Conservation (phyloP, 2,113 vertebrate species). For the Geococcyx californianus region DNA sequence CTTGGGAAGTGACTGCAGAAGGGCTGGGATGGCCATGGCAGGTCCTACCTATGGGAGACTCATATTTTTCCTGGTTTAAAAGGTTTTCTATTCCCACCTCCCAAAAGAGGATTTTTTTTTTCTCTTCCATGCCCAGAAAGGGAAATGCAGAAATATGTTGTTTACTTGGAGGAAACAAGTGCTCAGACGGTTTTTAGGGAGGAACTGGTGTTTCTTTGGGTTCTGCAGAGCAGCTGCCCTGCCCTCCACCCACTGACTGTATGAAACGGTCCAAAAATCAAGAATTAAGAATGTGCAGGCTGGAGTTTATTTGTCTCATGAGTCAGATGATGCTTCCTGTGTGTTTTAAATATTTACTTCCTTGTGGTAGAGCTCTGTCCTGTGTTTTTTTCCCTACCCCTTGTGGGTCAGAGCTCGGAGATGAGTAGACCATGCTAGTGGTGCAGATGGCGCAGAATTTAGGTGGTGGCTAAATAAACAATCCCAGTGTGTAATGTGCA, state of each 20-base stretch:
- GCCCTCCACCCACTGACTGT: neutral
- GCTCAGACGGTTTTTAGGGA: neutral
- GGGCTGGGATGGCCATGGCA: neutral
- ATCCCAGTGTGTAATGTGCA: neutral
- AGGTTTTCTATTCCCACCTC: neutral
- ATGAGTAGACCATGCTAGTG: neutral
- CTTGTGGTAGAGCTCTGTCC: neutral
- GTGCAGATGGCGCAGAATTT: slow-evolving; percentile 2
- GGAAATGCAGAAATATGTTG: neutral
- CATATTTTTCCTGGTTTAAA: neutral
- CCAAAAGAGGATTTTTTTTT: neutral
- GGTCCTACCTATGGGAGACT: neutral
- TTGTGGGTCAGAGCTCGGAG: neutral
- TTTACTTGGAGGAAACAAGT: neutral
- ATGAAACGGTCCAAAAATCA: neutral
- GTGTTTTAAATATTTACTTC: slow-evolving; percentile 57
- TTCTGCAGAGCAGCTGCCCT: neutral
- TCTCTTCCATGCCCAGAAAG: neutral
- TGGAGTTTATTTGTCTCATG: slow-evolving; percentile 47
- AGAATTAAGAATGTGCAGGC: neutral
- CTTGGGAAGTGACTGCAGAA: neutral
- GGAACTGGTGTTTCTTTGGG: neutral
- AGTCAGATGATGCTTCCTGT: slow-evolving; percentile 37
- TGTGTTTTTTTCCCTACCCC: neutral
- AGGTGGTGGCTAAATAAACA: neutral